Conservation (phyloP, 1,140 invertebrate genomes). For the Probaryconus sp. region DNA sequence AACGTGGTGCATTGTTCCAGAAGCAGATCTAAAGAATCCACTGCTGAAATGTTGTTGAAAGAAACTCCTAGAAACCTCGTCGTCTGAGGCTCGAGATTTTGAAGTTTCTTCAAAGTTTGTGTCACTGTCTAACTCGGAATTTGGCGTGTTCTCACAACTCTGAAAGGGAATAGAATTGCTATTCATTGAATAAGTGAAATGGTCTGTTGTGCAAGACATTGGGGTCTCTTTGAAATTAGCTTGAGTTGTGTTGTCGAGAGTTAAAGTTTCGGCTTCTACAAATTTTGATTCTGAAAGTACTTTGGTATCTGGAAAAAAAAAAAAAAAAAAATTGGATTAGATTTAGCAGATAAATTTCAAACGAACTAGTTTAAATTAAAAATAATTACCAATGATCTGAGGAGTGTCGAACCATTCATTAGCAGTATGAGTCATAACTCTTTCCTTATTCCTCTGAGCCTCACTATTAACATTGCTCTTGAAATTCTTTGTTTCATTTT, state of each 20-base stretch:
- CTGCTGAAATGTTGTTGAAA: constrained; percentile 35
- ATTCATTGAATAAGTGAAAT: constrained; percentile 67
- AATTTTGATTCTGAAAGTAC: too few relatives aligned
- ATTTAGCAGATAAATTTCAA: too few relatives aligned
- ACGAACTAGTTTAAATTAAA: too few relatives aligned
- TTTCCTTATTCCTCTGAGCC: constrained; percentile 61
- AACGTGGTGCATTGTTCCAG: constrained; percentile 9
- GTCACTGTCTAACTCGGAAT: constrained; percentile 62
- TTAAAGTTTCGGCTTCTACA: too few relatives aligned
- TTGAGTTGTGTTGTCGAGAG: not conserved
- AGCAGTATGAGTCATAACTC: constrained; percentile 44
- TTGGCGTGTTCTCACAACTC: constrained; percentile 65
- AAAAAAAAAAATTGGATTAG: constrained; percentile 5
- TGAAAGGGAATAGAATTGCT: constrained; percentile 64
- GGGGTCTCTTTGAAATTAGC: constrained; percentile 61
- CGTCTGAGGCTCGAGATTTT: constrained; percentile 14
- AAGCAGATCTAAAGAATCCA: constrained; percentile 53
- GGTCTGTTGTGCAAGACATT: constrained; percentile 75
- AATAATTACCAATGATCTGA: constrained; percentile 11
- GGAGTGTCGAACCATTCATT: constrained; percentile 34
- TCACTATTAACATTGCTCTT: constrained; percentile 29
- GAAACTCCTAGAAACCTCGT: constrained; percentile 15
- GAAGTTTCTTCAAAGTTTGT: constrained; percentile 40
- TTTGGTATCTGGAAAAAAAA: not conserved
- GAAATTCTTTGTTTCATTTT: not conserved